phyloP scores from a whole-genome alignment of 2,113 vertebrate genomes.

The Hyaena hyaena region DNA sequence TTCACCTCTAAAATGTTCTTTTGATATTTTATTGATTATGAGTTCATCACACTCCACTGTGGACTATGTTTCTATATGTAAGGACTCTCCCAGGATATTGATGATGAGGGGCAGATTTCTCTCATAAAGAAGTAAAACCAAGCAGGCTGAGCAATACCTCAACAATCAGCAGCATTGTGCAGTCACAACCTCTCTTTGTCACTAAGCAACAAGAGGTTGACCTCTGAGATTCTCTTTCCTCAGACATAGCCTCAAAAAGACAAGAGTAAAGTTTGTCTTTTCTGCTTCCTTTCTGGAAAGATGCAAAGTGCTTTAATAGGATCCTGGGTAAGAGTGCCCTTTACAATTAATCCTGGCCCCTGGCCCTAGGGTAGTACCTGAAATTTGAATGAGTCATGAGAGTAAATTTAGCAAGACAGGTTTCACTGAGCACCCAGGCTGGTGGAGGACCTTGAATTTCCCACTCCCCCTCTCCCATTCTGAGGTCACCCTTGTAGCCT shows the following conservation, averaged over 20 bases:
- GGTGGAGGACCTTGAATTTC: background rate
- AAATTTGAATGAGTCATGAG: constrained; percentile 1
- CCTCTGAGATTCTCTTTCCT: constrained; percentile 59
- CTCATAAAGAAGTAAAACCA: constrained; percentile 8
- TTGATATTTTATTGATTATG: constrained; percentile 56
- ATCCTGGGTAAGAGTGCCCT: constrained; percentile 78
- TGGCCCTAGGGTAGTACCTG: background rate
- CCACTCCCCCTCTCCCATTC: background rate
- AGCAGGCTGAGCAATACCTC: constrained; percentile 4
- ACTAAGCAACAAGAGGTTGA: constrained; percentile 80
- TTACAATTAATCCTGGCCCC: background rate
- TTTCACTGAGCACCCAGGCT: background rate
- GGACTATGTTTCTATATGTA: constrained; percentile 8
- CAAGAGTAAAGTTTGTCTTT: constrained; percentile 62
- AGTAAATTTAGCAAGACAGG: background rate
- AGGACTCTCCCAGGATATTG: background rate
- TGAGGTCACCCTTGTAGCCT: background rate
- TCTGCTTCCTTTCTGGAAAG: constrained; percentile 66
- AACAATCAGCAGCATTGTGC: constrained; percentile 67
- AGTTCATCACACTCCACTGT: background rate
- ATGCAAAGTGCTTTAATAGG: constrained; percentile 79
- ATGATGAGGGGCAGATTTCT: background rate
- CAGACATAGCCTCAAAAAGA: constrained; percentile 57
- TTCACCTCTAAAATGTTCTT: constrained; percentile 51
- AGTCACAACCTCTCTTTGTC: constrained; percentile 73